Evolutionary conservation across 53 echinoderm and acorn worm species (phyloP).

Genomic region (Mesocentrotus franciscanus): DNA sequence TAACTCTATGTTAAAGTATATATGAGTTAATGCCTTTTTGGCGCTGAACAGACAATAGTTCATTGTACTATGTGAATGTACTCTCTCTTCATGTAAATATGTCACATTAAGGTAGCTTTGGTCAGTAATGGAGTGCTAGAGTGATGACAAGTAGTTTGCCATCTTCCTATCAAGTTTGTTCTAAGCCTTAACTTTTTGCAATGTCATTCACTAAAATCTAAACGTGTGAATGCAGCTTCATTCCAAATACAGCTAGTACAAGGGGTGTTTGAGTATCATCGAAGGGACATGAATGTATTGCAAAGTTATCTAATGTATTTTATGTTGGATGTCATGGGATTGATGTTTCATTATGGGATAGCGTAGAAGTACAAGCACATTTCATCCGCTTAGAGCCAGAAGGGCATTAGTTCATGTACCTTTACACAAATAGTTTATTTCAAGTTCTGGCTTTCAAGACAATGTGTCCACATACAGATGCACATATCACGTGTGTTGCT

Average conservation of each 20-base stretch:
- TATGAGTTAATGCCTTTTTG: no score
- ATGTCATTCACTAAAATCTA: neutral
- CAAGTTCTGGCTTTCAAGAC: no score
- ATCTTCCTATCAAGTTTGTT: neutral
- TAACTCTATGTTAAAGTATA: no score
- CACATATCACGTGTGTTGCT: no score
- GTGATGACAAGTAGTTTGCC: neutral
- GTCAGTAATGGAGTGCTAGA: neutral
- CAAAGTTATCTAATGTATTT: neutral
- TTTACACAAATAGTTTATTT: no score
- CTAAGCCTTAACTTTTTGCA: neutral
- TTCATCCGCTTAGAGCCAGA: no score
- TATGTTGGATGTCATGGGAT: neutral
- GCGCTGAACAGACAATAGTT: neutral
- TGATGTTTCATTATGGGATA: neutral
- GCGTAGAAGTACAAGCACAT: no score
- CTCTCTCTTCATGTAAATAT: no score
- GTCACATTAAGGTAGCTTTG: no score
- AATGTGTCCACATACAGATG: neutral
- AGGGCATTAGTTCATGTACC: no score
- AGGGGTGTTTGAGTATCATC: neutral
- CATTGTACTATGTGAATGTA: neutral
- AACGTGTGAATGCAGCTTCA: neutral
- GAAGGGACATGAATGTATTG: neutral
- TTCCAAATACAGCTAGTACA: no score